Percentiles rank a stretch among this genome's conserved stretches.
phyloP scores from a whole-genome alignment of 2,888 invertebrate species.

The Heliconius aoede region DNA sequence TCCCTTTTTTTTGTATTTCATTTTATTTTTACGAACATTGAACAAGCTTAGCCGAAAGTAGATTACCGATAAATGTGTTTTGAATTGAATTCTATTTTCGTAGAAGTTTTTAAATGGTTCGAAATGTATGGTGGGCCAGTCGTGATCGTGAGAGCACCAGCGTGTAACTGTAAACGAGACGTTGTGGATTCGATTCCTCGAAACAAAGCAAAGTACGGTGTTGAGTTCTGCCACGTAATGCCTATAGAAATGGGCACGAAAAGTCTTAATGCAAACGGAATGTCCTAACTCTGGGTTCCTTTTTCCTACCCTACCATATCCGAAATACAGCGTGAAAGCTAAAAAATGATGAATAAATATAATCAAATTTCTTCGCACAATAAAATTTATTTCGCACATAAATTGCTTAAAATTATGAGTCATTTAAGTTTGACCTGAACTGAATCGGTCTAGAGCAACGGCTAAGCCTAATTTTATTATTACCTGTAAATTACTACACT shows the following conservation, averaged over 20 bases:
- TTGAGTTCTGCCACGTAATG: neutral
- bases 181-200: too few relatives aligned
- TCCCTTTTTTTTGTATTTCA: slow-evolving; percentile 27
- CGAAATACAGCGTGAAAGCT: neutral
- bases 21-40: slow-evolving; percentile 30
- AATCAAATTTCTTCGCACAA: too few relatives aligned
- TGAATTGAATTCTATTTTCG: slow-evolving; percentile 22
- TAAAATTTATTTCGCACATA: neutral
- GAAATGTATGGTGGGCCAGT: neutral
- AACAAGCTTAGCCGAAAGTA: slow-evolving; percentile 34
- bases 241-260: too few relatives aligned
- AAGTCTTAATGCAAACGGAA: too few relatives aligned
- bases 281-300: neutral
- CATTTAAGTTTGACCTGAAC: slow-evolving; percentile 39
- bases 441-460: slow-evolving; percentile 41
- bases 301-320: neutral
- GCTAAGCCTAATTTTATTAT: slow-evolving; percentile 47
- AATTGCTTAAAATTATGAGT: slow-evolving; percentile 34
- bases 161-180: too few relatives aligned
- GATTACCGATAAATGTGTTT: slow-evolving; percentile 30
- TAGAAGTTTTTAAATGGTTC: neutral
- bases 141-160: neutral
- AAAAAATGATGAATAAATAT: too few relatives aligned
- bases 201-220: too few relatives aligned
- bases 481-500: slow-evolving; percentile 45